phyloP scores from a whole-genome alignment of 1,140 invertebrate genomes.

The Lethocerus indicus region DNA sequence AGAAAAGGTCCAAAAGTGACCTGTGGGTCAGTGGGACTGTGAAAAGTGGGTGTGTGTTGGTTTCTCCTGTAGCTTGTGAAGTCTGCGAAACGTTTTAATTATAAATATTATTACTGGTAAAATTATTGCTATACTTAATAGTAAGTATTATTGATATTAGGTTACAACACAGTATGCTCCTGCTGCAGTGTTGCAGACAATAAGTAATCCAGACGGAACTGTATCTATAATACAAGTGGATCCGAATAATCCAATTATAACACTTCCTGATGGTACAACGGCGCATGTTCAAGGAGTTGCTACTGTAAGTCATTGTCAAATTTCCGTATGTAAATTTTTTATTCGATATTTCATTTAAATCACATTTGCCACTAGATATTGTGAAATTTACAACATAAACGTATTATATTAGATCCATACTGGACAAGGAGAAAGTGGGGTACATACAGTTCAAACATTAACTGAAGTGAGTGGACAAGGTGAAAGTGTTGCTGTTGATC shows the following conservation, averaged over 20 bases:
- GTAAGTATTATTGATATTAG: slow-evolving; percentile 22
- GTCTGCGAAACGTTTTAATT: no score
- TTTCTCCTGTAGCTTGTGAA: no score
- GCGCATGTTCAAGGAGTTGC: slow-evolving; percentile 83
- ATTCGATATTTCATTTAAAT: neutral
- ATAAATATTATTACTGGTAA: neutral
- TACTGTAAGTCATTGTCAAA: slow-evolving; percentile 40
- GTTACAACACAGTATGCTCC: slow-evolving; percentile 63
- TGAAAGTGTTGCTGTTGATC: slow-evolving; percentile 57
- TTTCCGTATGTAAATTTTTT: neutral
- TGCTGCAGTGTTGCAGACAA: slow-evolving; percentile 87
- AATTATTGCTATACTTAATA: neutral
- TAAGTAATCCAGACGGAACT: slow-evolving; percentile 90
- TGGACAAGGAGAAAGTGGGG: slow-evolving; percentile 49
- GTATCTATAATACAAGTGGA: slow-evolving; percentile 94
- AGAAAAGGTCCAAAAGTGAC: no score
- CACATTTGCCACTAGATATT: neutral
- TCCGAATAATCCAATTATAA: slow-evolving; percentile 85
- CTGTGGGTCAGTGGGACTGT: no score
- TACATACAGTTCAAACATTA: slow-evolving; percentile 46
- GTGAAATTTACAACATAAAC: neutral
- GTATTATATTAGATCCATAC: slow-evolving; percentile 45
- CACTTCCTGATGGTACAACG: slow-evolving; percentile 86
- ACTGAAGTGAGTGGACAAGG: slow-evolving; percentile 54
- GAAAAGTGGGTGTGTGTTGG: no score